These are phyloP conservation scores for Alethe castanea DNA, from an alignment of 2,113 vertebrate genomes.

Conservation along the genomic window DNA sequence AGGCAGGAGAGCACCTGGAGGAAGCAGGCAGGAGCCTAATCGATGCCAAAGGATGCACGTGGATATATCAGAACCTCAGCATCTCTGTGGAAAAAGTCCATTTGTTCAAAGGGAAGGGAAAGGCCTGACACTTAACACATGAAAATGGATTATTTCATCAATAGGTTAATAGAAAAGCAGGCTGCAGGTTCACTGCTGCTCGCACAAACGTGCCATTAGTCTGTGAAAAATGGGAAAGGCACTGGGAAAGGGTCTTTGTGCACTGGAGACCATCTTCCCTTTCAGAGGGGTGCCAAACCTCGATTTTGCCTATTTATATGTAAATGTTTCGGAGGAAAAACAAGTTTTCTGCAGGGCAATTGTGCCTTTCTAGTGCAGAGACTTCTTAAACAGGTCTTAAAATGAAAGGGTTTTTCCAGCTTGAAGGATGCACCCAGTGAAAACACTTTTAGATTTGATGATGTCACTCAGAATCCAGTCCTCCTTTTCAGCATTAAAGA, in stretches of 20 bases:
- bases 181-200: slow-evolving; percentile 44
- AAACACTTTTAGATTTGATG: not conserved
- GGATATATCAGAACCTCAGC: not conserved
- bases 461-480: not conserved
- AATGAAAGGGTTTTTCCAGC: not conserved
- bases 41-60: not conserved
- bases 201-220: not conserved
- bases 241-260: not conserved
- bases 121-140: slow-evolving; percentile 45
- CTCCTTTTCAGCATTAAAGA: not conserved
- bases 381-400: not conserved
- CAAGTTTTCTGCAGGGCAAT: not conserved
- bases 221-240: slow-evolving; percentile 60
- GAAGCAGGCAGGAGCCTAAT: not conserved
- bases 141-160: slow-evolving; percentile 76
- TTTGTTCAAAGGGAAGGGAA: slow-evolving; percentile 58
- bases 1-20: not conserved
- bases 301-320: slow-evolving; percentile 72
- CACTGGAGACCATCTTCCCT: not conserved
- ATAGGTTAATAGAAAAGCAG: slow-evolving; percentile 76
- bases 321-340: slow-evolving; percentile 62
- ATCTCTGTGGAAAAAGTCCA: not conserved
- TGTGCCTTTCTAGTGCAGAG: not conserved
- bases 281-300: not conserved
- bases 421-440: not conserved